Base-by-base conservation (phyloP, 92 coral and sea anemone genomes). In the Galaxea fascicularis region DNA sequence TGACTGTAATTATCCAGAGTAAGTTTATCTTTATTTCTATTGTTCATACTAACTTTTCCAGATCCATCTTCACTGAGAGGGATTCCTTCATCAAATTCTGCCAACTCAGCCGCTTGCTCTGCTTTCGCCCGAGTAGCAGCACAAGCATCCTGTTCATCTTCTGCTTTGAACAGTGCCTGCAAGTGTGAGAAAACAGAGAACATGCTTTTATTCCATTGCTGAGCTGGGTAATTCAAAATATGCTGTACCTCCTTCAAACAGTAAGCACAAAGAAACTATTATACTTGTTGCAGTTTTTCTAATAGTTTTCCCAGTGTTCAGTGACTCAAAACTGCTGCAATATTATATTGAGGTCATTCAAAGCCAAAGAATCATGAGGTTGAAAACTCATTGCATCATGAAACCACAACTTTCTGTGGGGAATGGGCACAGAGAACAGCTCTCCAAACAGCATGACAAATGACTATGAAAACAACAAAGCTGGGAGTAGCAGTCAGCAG, bases 111-210 rank as follows among this genome's bases (percentile, higher is more conserved):
- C 31, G 92, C 99, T 82, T 96, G 95, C 76, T 96, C 99, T 25
- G 98, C 99, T 52, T 92, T 96, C 29, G 96, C 97, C 70, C 94
- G 88, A 8, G 98, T 93, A 4, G 98, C 99, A 28, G 99, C 99
- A 71, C 95, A 90, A 20, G 95, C 99, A 87, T 96, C 99, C 87
- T 92, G 97, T 57, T 96, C 99, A 86, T 96, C 99, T 79, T 96
- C 99, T 64, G 99, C 98, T 83, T 95, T 93, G 74, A 95, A 80
- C 71, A 96, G 71, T 14, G 98, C 99, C 99, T 96, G 29, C 4
- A 49, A 16, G 65, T 14, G 60, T 10, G 0, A 46, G 20, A 47
- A 20, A 51, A 53, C 4, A 49, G 49, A 4, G 21, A 8, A 35
- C 3, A 16, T 35, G 39, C 65, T 18, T 31, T 27, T 18, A 26